These are phyloP conservation scores for Furcifer pardalis DNA, from an alignment of 2,797 vertebrate species.

Conservation along the genomic window DNA sequence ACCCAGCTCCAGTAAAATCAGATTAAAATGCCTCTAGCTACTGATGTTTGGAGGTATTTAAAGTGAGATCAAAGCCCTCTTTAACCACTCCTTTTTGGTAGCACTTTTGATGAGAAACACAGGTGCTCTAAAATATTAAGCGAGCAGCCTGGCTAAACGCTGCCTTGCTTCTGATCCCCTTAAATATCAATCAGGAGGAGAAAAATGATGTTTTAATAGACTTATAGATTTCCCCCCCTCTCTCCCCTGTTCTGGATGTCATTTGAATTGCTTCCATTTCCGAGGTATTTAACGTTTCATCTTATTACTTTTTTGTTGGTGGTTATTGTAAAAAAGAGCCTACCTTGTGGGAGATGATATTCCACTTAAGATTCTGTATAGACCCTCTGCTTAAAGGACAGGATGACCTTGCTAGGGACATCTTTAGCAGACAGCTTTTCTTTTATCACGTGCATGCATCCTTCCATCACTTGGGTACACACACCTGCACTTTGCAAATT, in stretches of 20 bases:
- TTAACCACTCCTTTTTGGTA: constrained; percentile 68
- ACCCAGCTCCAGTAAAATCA: constrained; percentile 71
- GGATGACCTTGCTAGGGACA: constrained; percentile 34
- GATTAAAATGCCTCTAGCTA: constrained; percentile 73
- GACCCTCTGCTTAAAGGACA: neutral
- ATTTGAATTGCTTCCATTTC: constrained; percentile 54
- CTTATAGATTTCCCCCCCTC: neutral
- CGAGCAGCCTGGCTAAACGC: constrained; percentile 51
- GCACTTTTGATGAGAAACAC: constrained; percentile 74
- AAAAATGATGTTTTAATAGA: constrained; percentile 59
- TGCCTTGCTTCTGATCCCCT: constrained; percentile 65
- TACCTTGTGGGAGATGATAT: constrained; percentile 6
- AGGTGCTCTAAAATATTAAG: constrained; percentile 63
- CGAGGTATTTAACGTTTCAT: constrained; percentile 40
- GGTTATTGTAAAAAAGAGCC: constrained; percentile 28
- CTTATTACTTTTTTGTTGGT: constrained; percentile 20
- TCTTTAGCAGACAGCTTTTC: neutral
- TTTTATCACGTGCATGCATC: neutral
- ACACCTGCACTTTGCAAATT: neutral
- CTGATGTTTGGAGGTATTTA: constrained; percentile 72
- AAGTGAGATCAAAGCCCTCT: constrained; percentile 72
- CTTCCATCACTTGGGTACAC: neutral
- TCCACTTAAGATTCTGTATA: constrained; percentile 20
- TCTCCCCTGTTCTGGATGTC: constrained; percentile 26
- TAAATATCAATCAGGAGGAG: constrained; percentile 54